Conservation (phyloP, 2,888 invertebrate species). For the Microplitis manilae region DNA sequence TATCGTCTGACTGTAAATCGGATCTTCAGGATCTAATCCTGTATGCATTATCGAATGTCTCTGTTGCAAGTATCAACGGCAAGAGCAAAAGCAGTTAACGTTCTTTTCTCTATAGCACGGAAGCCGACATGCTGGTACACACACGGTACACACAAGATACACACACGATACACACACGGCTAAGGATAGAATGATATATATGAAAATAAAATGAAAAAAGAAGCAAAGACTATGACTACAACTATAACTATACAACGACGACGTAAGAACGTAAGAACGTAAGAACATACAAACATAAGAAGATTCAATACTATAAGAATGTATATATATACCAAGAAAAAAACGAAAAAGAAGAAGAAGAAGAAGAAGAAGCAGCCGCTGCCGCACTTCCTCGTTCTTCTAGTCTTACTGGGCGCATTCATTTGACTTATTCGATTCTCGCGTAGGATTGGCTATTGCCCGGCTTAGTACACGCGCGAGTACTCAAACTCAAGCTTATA, state of each 20-base stretch:
- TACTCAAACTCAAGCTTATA: too few relatives aligned
- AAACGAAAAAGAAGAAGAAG: conserved; percentile 15
- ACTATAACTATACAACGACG: too few relatives aligned
- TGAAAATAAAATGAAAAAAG: too few relatives aligned
- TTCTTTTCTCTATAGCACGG: background rate
- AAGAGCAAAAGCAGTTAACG: conserved; percentile 26
- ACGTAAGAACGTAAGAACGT: too few relatives aligned
- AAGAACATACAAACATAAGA: too few relatives aligned
- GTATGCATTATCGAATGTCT: conserved; percentile 18
- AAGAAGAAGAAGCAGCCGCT: conserved; percentile 25
- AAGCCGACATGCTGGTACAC: conserved; percentile 14
- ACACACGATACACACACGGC: too few relatives aligned
- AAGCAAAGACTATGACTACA: too few relatives aligned
- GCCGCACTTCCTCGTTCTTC: conserved; percentile 50
- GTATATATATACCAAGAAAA: background rate
- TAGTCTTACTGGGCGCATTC: conserved; percentile 36
- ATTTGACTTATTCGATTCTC: conserved; percentile 25
- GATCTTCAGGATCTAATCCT: conserved; percentile 33
- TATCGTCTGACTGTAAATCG: conserved; percentile 23
- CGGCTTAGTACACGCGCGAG: conserved; percentile 22
- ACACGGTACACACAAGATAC: too few relatives aligned
- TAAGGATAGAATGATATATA: too few relatives aligned
- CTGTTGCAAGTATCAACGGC: conserved; percentile 29
- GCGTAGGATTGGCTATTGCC: conserved; percentile 34
- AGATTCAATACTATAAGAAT: too few relatives aligned